phyloP scores from a whole-genome alignment of 2,797 vertebrate species.

The Remorina albescens region DNA sequence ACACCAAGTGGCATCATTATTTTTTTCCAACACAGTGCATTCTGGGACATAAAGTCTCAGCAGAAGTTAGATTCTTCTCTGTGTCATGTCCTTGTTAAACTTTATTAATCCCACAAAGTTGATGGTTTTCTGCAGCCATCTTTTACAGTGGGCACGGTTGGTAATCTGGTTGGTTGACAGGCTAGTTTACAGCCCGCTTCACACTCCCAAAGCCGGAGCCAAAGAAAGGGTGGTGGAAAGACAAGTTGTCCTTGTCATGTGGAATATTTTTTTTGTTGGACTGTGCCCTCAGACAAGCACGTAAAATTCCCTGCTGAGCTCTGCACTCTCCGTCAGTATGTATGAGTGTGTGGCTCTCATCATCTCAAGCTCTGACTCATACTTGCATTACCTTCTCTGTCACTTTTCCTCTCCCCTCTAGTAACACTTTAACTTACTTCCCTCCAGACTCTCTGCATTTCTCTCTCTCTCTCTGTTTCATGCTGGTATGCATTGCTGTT shows the following conservation, averaged over 20 bases:
- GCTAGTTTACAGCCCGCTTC: slow-evolving; percentile 49
- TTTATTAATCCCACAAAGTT: slow-evolving; percentile 37
- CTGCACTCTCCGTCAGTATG: slow-evolving; percentile 50
- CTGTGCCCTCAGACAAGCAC: slow-evolving; percentile 50
- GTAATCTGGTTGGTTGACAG: slow-evolving; percentile 43
- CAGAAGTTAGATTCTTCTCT: slow-evolving; percentile 28
- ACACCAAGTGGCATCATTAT: slow-evolving; percentile 32
- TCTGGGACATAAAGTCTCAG: slow-evolving; percentile 22
- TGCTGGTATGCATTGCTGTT: slow-evolving; percentile 47
- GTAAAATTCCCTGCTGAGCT: slow-evolving; percentile 64
- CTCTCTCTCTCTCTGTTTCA: slow-evolving; percentile 23
- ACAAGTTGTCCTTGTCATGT: slow-evolving; percentile 71
- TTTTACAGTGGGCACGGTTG: slow-evolving; percentile 52
- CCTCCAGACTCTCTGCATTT: slow-evolving; percentile 27
- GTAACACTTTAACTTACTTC: slow-evolving; percentile 60
- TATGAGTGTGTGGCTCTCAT: slow-evolving; percentile 43
- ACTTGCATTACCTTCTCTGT: slow-evolving; percentile 44
- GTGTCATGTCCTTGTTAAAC: slow-evolving; percentile 36
- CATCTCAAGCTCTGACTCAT: slow-evolving; percentile 46
- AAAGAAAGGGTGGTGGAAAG: slow-evolving; percentile 52
- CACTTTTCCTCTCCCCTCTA: slow-evolving; percentile 54
- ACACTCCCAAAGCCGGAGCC: slow-evolving; percentile 29
- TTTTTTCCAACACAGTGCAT: slow-evolving; percentile 24
- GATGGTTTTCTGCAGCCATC: slow-evolving; percentile 21
- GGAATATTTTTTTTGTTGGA: slow-evolving; percentile 53